Conservation (phyloP, 2,113 vertebrate genomes). For the Platysternon megacephalum region DNA sequence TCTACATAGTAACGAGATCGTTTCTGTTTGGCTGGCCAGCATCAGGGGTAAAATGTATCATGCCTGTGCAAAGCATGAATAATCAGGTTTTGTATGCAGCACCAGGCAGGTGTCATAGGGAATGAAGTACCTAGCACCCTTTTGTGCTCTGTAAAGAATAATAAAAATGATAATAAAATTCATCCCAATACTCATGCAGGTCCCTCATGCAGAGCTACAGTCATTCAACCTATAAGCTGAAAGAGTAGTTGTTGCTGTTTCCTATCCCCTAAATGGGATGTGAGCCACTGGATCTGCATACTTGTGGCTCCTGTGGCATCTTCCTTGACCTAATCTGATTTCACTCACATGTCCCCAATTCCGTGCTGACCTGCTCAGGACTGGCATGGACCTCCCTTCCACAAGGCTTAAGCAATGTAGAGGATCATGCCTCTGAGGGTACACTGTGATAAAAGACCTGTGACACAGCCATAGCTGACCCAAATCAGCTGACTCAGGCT, state of each 20-base stretch:
- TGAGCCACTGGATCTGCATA: background rate
- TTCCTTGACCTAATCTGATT: background rate
- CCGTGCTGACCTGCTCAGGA: background rate
- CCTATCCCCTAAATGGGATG: background rate
- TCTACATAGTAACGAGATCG: background rate
- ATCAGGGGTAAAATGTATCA: background rate
- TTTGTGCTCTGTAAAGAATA: background rate
- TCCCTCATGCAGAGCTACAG: background rate
- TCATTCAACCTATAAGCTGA: background rate
- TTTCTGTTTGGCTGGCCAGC: background rate
- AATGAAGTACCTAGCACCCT: background rate
- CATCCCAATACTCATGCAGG: background rate
- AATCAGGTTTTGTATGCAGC: background rate
- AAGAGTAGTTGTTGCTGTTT: background rate
- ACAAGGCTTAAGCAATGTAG: background rate
- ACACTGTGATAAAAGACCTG: background rate
- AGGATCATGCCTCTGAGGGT: background rate
- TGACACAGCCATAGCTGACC: background rate
- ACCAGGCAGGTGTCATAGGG: background rate
- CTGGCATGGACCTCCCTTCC: rapidly evolving
- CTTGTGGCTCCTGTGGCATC: too few relatives aligned
- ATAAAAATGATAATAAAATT: background rate
- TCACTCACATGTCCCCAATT: rapidly evolving
- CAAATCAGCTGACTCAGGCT: background rate
- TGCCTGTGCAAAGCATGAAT: background rate